phyloP scores from a whole-genome alignment of 2,888 invertebrate genomes.

The Perizoma flavofasciatum region DNA sequence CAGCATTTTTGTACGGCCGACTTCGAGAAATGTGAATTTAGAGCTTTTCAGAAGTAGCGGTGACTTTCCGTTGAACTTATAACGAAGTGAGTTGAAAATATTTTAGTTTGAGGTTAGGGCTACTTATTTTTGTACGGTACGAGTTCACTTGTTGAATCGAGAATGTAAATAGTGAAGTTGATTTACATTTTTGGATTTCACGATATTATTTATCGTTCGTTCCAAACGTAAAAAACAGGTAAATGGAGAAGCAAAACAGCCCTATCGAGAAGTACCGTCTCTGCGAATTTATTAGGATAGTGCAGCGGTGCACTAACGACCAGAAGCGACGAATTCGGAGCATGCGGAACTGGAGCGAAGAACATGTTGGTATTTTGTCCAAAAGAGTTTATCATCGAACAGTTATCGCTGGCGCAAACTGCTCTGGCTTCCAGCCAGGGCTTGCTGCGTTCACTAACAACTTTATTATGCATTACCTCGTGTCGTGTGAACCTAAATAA shows the following conservation, averaged over 20 bases:
- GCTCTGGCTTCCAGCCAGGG: conserved; percentile 62
- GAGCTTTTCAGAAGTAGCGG: conserved; percentile 24
- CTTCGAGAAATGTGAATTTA: conserved; percentile 42
- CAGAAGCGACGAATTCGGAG: conserved; percentile 1
- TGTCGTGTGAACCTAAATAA: conserved; percentile 73
- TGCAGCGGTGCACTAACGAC: conserved; percentile 5
- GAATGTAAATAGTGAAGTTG: conserved; percentile 12
- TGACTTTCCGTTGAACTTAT: conserved; percentile 40
- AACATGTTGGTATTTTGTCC: conserved; percentile 26
- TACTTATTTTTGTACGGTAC: conserved; percentile 9
- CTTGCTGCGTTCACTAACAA: conserved; percentile 62
- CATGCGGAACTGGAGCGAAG: conserved; percentile 13
- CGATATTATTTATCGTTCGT: too few species aligned
- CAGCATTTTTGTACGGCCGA: conserved; percentile 50
- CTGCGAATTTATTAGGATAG: neutral
- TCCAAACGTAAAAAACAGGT: too few species aligned
- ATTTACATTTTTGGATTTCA: too few species aligned
- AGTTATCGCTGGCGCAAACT: conserved; percentile 53
- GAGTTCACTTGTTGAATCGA: conserved; percentile 22
- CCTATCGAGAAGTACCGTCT: neutral
- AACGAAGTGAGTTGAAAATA: conserved; percentile 42
- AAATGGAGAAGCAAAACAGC: neutral
- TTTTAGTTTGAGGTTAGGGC: conserved; percentile 20
- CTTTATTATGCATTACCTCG: conserved; percentile 78
- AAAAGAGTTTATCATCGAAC: conserved; percentile 55